Evolutionary conservation across 1,140 invertebrate genomes (phyloP), one percentile per base, ranked within the genome.

Genomic region (Dinoponera quadriceps): DNA sequence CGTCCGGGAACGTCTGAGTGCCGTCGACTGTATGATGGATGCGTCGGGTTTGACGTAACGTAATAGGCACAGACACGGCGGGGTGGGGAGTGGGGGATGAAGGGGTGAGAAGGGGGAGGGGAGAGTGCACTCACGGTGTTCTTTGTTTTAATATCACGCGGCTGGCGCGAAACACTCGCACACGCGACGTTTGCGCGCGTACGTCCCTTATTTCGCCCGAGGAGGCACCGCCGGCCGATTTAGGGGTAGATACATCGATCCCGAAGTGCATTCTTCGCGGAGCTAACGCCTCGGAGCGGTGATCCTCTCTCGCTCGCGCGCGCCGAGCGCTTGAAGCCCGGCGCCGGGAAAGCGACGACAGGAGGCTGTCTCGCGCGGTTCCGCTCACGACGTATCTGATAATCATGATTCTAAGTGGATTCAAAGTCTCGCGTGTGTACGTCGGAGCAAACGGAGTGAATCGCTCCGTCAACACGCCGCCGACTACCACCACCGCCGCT

Each of bases 21-120:
- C 84, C 87, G 69, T 20, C 74, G 85, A 85, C 63, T 62, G 68
- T 85, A 86, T 91, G 91, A 92, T 92, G 91, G 90, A 92, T 92
- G 89, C 85, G 87, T 85, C 81, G 89, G 89, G 88, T 92, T 92
- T 88, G 91, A 91, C 87, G 87, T 73, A 90, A 90, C 80, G 81
- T 90, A 91, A 91, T 90, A 90, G 83, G 85, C 85, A 87, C 88
- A 85, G 88, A 82, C 85, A 86, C 83, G 85, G 60, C 66, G 77
- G 85, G 85, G 7, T n/a, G 38, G 38, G 33, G 33, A 7, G 33
- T 33, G 33, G n/a, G n/a, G n/a, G n/a, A 7, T 33, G 7, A 2
- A 7, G 7, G 7, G 33, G 7, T 3, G 7, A 44, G 38, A 0
- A 44, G 38, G 38, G 9, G 38, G 7, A 44, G 7, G 38, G 38